A percentile compares a stretch with the other conserved stretches of the same genome.
Evolutionary conservation across 2,797 vertebrate species (phyloP).

Genomic region (Halcyon leucocephala): DNA sequence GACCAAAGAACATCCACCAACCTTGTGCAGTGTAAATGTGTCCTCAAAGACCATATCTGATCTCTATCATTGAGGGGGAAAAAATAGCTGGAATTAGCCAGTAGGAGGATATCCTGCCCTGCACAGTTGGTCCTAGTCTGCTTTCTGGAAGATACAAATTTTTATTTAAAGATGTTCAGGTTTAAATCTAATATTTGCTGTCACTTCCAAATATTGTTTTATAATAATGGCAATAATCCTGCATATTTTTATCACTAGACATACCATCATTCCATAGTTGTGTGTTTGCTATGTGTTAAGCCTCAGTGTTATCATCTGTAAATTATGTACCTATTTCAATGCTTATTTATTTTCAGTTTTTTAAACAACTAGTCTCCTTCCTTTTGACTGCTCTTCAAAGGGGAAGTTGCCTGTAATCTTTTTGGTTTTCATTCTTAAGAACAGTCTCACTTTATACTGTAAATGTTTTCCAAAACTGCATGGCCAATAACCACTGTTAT

Average conservation of each 20-base stretch:
- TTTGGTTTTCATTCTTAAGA: background rate
- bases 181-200: background rate
- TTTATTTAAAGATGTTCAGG: background rate
- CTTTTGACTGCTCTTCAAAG: background rate
- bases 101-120: background rate
- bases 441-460: background rate
- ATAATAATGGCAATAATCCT: background rate
- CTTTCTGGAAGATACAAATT: background rate
- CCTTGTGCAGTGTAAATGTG: background rate
- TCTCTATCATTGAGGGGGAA: background rate
- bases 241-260: background rate
- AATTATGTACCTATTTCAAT: background rate
- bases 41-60: background rate
- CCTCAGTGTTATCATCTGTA: background rate
- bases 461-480: background rate
- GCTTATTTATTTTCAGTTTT: background rate
- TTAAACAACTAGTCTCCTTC: background rate
- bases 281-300: background rate
- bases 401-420: background rate
- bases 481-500: background rate
- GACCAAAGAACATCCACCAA: background rate
- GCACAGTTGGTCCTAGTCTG: background rate
- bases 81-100: background rate
- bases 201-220: background rate
- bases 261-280: background rate